Base-by-base conservation (phyloP, 2,888 invertebrate genomes). In the Luperina testacea region DNA sequence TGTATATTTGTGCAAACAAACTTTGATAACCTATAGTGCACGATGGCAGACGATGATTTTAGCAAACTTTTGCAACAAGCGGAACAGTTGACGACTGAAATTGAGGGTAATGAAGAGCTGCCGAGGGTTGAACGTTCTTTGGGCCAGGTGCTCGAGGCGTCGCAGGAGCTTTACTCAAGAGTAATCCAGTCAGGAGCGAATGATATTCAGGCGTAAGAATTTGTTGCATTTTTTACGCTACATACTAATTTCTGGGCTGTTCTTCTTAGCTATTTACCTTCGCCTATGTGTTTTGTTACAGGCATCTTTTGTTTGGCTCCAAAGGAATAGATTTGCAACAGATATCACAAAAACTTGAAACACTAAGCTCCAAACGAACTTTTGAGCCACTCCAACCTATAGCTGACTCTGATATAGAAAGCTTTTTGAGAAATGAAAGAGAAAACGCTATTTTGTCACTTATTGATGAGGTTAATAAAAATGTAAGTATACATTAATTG, bases 321-420 rank as follows among this genome's bases (percentile, higher is more conserved):
- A 98, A 98, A 95, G 99, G 99, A 8, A 98, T 99, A 88, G 99
- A 99, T 96, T 96, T 99, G 72, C 99, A 99, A n/a, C 98, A 98
- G 95, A 98, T 99, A 87, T 98, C 99, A 8, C 98, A 99, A 91
- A 99, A 99, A 91, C 96, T 99, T 51, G 99, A 99, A 94, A 98
- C 98, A 0, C 97, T 99, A 4, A 99, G 98, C 93, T 98, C 99
- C 13, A 98, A 98, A 82, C 97, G 98, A 76, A 98, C 98, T n/a
- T 98, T 98, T 90, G 98, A 98, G 93, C 98, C 99, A 0, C 96
- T 99, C 42, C 99, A 99, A 95, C 99, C 99, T 0, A 98, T 99
- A 72, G 98, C 98, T 61, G 99, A 99, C 92, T 98, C 99, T 32
- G 99, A 99, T 94, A 98, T 99, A 86, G 98, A 98, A 88, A 98